phyloP scores from a whole-genome alignment of 2,888 invertebrate species.

The Synanthedon vespiformis region DNA sequence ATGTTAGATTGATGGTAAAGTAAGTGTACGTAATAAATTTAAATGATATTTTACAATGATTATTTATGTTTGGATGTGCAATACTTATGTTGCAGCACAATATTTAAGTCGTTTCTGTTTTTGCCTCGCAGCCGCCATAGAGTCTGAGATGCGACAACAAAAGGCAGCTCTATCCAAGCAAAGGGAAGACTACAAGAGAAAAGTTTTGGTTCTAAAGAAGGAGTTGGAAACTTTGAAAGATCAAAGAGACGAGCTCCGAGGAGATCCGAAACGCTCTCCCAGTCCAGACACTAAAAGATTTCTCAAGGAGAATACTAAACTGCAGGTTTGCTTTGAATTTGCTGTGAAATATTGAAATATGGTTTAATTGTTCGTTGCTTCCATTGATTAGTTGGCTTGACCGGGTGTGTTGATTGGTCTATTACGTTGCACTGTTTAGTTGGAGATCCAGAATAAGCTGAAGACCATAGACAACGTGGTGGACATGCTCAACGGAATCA shows the following conservation, averaged over 20 bases:
- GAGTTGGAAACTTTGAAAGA: constrained; percentile 83
- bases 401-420: too few relatives aligned
- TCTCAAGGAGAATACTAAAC: constrained; percentile 84
- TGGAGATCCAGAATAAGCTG: constrained; percentile 82
- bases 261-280: constrained; percentile 75
- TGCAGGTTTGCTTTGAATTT: constrained; percentile 76
- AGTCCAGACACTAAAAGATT: constrained; percentile 84
- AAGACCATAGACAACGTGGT: constrained; percentile 89
- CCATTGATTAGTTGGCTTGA: too few relatives aligned
- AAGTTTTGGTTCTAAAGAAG: constrained; percentile 78
- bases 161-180: constrained; percentile 84
- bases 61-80: not conserved
- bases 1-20: not conserved
- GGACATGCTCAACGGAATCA: constrained; percentile 87
- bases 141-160: constrained; percentile 85
- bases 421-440: constrained; percentile 46
- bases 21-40: not conserved
- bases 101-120: not conserved
- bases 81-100: not conserved
- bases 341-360: not conserved
- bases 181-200: constrained; percentile 84
- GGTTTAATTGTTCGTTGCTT: not conserved
- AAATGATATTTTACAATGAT: constrained; percentile 3
- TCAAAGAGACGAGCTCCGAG: constrained; percentile 81
- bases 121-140: constrained; percentile 72